Evolutionary conservation across 2,888 invertebrate species (phyloP), one percentile per base, ranked within the genome.

Genomic region (Chorisops tibialis): DNA sequence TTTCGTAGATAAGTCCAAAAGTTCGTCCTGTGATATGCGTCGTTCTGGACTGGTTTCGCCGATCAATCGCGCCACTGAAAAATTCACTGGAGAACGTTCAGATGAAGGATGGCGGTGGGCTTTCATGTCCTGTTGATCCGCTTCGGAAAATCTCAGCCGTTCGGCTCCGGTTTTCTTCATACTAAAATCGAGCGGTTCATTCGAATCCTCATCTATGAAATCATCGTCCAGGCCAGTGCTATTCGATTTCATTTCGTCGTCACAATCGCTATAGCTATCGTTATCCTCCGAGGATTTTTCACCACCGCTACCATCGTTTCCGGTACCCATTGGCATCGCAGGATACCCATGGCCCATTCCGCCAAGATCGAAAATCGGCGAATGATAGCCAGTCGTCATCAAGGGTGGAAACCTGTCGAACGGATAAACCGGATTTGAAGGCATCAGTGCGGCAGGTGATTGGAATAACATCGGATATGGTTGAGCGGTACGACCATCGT

Each of bases 401-500:
- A 89, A 75, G 47, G 88, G 77, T 21, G 88, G 87, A 72, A 89
- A 89, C 2, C 88, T 83, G 39, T 87, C 85, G 72, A 90, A 91
- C 6, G 88, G 84, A 70, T 85, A 83, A 72, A 89, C 71, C 12
- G 87, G 86, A 71, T 87, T 88, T 35, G 69, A 60, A 21, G 69
- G 67, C 52, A 72, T 69, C 61, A 73, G 83, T 49, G 84, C 83
- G 5, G 80, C 77, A 67, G 84, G 82, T 11, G 85, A 82, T 22
- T 85, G 83, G 54, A 85, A 84, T 60, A 89, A 81, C 67, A 91
- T 79, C 62, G 89, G 92, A 58, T 76, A 77, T 65, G 76, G 76
- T 61, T 72, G 93, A 85, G 80, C 91, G 87, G 91, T 91, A 58
- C 94, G 82, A n/a, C 93, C 93, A 75, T 94, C 93, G 74, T 94